A percentile compares a stretch with the other conserved stretches of the same genome.
These are phyloP conservation scores for Holothuria leucospilota DNA, from an alignment of 53 echinoderm and acorn worm species.

Conservation along the genomic window DNA sequence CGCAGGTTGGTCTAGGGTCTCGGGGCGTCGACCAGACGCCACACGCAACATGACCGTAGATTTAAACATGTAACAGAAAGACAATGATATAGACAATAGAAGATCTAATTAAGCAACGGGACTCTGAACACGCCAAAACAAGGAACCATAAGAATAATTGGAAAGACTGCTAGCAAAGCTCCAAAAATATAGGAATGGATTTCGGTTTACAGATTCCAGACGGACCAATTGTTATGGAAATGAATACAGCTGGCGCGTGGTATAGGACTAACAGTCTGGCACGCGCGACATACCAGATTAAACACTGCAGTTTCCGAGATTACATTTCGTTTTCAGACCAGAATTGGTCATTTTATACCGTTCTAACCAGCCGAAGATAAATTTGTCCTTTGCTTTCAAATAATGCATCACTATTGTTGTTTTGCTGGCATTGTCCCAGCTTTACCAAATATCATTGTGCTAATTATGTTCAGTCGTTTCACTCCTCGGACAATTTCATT, in stretches of 20 bases:
- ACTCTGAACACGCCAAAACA: constrained; percentile 9
- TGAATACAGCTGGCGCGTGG: constrained; percentile 28
- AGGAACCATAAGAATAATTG: neutral
- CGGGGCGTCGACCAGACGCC: constrained; percentile 23
- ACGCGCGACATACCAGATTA: neutral
- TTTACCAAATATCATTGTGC: too few relatives aligned
- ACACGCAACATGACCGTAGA: constrained; percentile 26
- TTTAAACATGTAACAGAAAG: constrained; percentile 23
- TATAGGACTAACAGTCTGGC: neutral
- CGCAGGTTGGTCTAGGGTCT: neutral
- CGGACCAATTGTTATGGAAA: constrained; percentile 18
- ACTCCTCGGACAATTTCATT: too few relatives aligned
- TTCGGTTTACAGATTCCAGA: neutral
- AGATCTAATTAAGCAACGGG: constrained; percentile 23
- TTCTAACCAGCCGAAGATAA: too few relatives aligned
- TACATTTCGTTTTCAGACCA: too few relatives aligned
- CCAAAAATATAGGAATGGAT: neutral
- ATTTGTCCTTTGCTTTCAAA: too few relatives aligned
- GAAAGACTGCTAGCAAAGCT: neutral
- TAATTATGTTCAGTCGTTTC: too few relatives aligned
- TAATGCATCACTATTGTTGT: too few relatives aligned
- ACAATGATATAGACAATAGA: constrained; percentile 29
- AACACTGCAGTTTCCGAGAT: too few relatives aligned
- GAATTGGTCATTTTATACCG: too few relatives aligned
- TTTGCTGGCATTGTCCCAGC: too few relatives aligned